Percentiles rank a stretch among this genome's conserved stretches.
Conservation (phyloP, 2,888 invertebrate species). For the Caenorhabditis parvicauda region DNA sequence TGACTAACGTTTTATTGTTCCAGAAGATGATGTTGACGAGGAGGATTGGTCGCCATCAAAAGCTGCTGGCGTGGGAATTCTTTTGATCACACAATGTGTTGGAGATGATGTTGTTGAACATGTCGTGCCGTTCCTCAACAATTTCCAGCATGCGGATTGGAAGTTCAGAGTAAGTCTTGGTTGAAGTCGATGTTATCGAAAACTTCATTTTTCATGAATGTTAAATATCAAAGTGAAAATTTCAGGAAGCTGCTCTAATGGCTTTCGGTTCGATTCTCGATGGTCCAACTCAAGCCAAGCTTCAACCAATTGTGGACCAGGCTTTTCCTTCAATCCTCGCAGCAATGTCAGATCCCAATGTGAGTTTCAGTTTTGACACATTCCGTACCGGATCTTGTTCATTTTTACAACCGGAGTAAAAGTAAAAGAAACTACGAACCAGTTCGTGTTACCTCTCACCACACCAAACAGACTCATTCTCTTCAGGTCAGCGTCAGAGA, state of each 20-base stretch:
- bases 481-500: conserved; percentile 74
- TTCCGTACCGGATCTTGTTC: not conserved
- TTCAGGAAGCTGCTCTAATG: conserved; percentile 89
- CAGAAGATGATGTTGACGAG: conserved; percentile 86
- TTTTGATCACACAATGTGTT: conserved; percentile 93
- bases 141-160: conserved; percentile 78
- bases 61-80: conserved; percentile 96
- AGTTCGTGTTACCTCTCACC: too few relatives aligned
- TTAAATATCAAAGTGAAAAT: not conserved
- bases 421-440: too few relatives aligned
- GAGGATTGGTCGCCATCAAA: conserved; percentile 99
- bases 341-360: conserved; percentile 87
- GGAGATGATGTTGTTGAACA: conserved; percentile 90
- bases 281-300: conserved; percentile 80
- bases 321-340: conserved; percentile 93
- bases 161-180: conserved; percentile 43
- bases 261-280: conserved; percentile 90
- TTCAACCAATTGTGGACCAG: conserved; percentile 90
- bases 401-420: not conserved
- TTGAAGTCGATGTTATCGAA: not conserved
- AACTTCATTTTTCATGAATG: not conserved
- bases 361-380: conserved; percentile 69
- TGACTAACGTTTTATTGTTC: conserved; percentile 39
- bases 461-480: not conserved
- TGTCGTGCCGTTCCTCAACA: conserved; percentile 92